A percentile compares a stretch with the other conserved stretches of the same genome.
phyloP scores from a whole-genome alignment of 2,113 vertebrate genomes.

The Corynorhinus townsendii region DNA sequence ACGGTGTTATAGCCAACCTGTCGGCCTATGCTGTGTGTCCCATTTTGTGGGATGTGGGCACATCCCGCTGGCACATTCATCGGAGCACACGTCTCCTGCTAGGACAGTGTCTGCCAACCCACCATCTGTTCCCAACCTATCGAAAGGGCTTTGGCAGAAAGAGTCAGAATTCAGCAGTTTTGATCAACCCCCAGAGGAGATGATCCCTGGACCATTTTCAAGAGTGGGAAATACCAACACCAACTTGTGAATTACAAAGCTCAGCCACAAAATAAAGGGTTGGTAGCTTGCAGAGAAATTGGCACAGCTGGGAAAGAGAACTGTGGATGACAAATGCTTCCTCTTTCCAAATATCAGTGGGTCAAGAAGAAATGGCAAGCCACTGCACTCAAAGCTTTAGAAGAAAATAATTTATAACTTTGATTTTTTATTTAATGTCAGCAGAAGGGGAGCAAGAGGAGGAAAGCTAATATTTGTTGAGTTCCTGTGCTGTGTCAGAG shows the following conservation, averaged over 20 bases:
- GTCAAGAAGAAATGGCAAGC: background rate
- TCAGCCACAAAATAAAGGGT: background rate
- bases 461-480: too few relatives aligned
- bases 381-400: background rate
- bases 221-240: background rate
- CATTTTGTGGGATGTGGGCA: background rate
- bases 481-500: background rate
- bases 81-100: background rate
- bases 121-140: background rate
- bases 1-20: background rate
- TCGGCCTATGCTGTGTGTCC: background rate
- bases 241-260: background rate
- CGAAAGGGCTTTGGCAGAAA: slow-evolving; percentile 13
- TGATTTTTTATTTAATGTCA: background rate
- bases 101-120: background rate
- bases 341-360: background rate
- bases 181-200: background rate
- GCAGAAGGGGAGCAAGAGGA: background rate
- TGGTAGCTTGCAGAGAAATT: background rate
- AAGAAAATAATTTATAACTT: background rate
- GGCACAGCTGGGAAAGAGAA: background rate
- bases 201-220: background rate
- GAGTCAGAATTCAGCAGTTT: slow-evolving; percentile 48
- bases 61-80: background rate
- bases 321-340: too few relatives aligned